Percentiles rank a stretch among this genome's conserved stretches.
Conservation (phyloP, 1,140 invertebrate species). For the Lethocerus indicus region DNA sequence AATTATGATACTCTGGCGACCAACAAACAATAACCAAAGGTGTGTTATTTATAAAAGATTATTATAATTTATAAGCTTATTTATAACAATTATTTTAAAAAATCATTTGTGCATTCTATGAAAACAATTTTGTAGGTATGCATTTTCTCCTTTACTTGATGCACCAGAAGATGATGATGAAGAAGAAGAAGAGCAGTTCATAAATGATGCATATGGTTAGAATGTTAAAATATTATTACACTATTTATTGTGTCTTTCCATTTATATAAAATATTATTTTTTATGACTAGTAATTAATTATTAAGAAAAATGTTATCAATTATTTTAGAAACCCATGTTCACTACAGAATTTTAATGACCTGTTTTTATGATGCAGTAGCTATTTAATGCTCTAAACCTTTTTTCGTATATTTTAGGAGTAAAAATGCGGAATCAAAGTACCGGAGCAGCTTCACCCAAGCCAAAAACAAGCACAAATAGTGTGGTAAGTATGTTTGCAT, state of each 20-base stretch:
- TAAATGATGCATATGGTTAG: conserved; percentile 64
- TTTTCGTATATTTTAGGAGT: conserved; percentile 29
- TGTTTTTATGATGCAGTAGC: background rate
- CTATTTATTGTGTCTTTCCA: background rate
- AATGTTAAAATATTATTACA: background rate
- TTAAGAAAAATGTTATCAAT: background rate
- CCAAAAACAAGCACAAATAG: conserved; percentile 17
- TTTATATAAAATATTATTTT: background rate
- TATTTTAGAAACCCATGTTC: background rate
- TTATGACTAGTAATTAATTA: background rate
- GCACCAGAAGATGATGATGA: conserved; percentile 67
- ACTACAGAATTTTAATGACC: no score
- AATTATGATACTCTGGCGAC: conserved; percentile 89
- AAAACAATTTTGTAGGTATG: conserved; percentile 38
- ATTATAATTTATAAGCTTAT: background rate
- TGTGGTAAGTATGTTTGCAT: conserved; percentile 15
- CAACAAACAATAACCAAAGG: conserved; percentile 86
- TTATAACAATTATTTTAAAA: background rate
- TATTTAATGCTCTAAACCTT: background rate
- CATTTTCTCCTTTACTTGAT: conserved; percentile 81
- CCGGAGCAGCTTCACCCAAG: conserved; percentile 18
- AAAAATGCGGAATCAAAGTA: conserved; percentile 40
- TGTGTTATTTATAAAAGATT: conserved; percentile 9
- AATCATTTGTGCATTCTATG: background rate
- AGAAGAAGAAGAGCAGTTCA: conserved; percentile 52